These are phyloP conservation scores for Papilio polytes DNA, from an alignment of 1,140 invertebrate species.

Conservation along the genomic window DNA sequence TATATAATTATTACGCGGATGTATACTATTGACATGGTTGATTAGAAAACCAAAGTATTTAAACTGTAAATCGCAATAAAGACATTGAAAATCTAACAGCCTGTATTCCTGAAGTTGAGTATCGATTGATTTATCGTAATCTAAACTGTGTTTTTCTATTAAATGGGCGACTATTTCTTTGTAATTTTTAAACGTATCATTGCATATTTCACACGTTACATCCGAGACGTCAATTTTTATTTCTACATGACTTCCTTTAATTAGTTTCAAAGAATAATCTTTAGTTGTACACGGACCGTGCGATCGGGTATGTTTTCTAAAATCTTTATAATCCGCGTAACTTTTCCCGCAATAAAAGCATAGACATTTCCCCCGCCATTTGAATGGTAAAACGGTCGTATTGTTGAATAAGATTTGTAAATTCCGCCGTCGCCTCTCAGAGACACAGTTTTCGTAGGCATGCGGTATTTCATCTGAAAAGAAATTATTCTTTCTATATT, in stretches of 20 bases:
- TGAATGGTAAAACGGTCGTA: conserved; percentile 74
- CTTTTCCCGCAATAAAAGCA: conserved; percentile 73
- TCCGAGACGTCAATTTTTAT: conserved; percentile 72
- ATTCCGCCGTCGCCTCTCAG: conserved; percentile 68
- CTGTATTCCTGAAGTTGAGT: conserved; percentile 63
- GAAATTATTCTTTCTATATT: conserved; percentile 67
- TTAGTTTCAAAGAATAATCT: conserved; percentile 62
- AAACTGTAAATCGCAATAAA: conserved; percentile 62
- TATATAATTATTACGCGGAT: conserved; percentile 64
- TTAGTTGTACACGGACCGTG: conserved; percentile 62
- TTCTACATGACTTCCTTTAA: conserved; percentile 64
- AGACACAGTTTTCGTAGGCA: conserved; percentile 58
- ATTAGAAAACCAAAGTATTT: conserved; percentile 63
- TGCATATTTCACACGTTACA: conserved; percentile 66
- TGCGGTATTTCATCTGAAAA: conserved; percentile 71
- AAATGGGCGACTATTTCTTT: conserved; percentile 70
- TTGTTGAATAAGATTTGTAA: conserved; percentile 75
- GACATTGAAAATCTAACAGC: conserved; percentile 58
- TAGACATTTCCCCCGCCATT: conserved; percentile 69
- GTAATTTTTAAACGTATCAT: conserved; percentile 56
- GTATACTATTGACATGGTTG: conserved; percentile 64
- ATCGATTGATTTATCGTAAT: conserved; percentile 64
- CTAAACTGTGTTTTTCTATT: conserved; percentile 62
- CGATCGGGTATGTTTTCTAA: conserved; percentile 67
- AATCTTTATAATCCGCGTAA: conserved; percentile 59